phyloP scores from a whole-genome alignment of 2,113 vertebrate genomes.

The Catharus bicknelli region DNA sequence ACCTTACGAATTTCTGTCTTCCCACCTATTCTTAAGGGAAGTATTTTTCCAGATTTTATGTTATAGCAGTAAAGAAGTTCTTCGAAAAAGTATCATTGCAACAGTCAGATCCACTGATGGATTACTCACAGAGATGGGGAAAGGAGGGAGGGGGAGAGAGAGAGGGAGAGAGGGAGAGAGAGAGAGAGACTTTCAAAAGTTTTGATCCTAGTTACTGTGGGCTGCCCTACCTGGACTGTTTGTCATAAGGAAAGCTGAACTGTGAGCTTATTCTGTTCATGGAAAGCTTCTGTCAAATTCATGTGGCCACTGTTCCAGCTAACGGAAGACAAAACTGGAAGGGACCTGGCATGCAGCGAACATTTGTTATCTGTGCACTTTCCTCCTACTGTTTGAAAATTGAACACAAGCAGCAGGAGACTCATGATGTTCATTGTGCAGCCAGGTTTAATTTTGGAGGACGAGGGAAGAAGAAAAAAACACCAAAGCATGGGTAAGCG shows the following conservation, averaged over 20 bases:
- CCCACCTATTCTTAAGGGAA: not conserved
- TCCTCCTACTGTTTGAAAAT: constrained; percentile 73
- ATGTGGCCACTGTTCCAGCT: constrained; percentile 26
- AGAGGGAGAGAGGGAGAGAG: no score
- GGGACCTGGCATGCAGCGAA: constrained; percentile 47
- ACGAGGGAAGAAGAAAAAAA: not conserved
- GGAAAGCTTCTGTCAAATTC: constrained; percentile 46
- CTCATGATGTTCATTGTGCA: constrained; percentile 62
- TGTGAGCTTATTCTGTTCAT: not conserved
- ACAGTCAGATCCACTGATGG: not conserved
- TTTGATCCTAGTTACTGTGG: not conserved
- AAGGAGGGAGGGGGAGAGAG: fast-evolving
- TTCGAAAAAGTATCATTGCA: not conserved
- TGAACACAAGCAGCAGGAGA: constrained; percentile 66
- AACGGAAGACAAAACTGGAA: constrained; percentile 53
- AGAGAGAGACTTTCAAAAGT: not conserved
- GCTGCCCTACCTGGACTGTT: not conserved
- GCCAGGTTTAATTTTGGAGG: constrained; percentile 70
- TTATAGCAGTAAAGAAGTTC: not conserved
- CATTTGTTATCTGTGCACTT: constrained; percentile 69
- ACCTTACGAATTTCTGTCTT: not conserved
- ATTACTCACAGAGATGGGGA: not conserved
- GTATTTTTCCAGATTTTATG: not conserved
- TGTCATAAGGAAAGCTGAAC: not conserved
- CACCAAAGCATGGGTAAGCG: not conserved